Evolutionary conservation across 2,888 invertebrate genomes (phyloP).

Genomic region (Zaprionus bogoriensis): DNA sequence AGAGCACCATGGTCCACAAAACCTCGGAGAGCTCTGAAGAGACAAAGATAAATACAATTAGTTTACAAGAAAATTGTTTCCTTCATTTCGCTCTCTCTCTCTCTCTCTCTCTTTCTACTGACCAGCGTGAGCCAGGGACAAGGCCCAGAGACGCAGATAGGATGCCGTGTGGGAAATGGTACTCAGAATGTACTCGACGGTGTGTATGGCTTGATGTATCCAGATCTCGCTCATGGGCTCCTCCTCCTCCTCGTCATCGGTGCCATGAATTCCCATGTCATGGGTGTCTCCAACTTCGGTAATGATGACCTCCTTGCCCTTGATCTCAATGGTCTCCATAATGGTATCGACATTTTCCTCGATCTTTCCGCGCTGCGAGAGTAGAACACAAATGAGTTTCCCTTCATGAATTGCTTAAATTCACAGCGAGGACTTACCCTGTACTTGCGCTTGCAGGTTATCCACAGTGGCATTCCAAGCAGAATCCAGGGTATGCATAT

Average conservation of each 20-base stretch:
- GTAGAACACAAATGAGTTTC: no score
- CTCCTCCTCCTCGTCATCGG: conserved; percentile 83
- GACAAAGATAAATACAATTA: no score
- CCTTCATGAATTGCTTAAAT: no score
- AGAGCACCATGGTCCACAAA: conserved; percentile 96
- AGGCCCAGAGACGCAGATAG: conserved; percentile 97
- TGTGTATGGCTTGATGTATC: conserved; percentile 97
- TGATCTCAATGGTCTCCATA: conserved; percentile 68
- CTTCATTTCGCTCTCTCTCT: rapidly evolving
- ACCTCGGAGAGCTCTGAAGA: conserved; percentile 91
- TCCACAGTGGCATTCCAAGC: conserved; percentile 92
- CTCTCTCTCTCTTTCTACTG: no score
- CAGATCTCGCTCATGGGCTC: conserved; percentile 93
- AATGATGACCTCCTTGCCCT: conserved; percentile 64
- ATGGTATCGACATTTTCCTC: conserved; percentile 46
- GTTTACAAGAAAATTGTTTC: no score
- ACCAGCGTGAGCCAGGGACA: conserved; percentile 98
- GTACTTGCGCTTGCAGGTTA: conserved; percentile 84
- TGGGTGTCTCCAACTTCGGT: conserved; percentile 75
- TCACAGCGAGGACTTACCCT: conserved; percentile 42
- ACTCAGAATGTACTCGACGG: conserved; percentile 97
- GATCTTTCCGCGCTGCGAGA: conserved; percentile 18
- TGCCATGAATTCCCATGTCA: conserved; percentile 80
- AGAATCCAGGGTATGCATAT: conserved; percentile 96
- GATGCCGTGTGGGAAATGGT: conserved; percentile 98